Conservation (phyloP, 2,797 vertebrate species). For the Diplodus sargus region DNA sequence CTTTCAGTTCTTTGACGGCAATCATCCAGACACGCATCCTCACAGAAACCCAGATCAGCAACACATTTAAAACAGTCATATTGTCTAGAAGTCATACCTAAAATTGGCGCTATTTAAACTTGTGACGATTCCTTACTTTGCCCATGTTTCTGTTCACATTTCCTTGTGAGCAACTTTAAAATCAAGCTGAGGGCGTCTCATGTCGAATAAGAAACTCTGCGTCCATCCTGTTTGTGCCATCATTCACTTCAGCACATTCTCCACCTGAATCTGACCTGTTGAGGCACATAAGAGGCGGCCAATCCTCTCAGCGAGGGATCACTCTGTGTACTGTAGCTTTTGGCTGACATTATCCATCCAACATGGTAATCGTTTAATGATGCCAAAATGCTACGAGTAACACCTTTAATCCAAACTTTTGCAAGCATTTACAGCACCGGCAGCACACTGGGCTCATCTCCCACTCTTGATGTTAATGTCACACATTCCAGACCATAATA, state of each 20-base stretch:
- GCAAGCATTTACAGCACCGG: slow-evolving; percentile 24
- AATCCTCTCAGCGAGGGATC: neutral
- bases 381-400: neutral
- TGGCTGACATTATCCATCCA: neutral
- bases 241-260: neutral
- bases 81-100: too few species aligned
- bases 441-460: slow-evolving; percentile 36
- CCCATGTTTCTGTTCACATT: neutral
- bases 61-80: too few species aligned
- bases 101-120: neutral
- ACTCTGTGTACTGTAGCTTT: neutral
- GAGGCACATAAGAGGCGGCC: neutral
- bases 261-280: neutral
- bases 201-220: neutral
- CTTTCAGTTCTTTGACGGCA: neutral
- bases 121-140: neutral
- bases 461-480: slow-evolving; percentile 64
- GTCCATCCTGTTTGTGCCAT: neutral
- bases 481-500: slow-evolving; percentile 78
- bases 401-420: slow-evolving; percentile 43
- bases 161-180: neutral
- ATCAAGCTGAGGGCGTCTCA: neutral
- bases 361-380: slow-evolving; percentile 11
- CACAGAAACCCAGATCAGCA: neutral
- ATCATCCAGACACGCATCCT: neutral